phyloP scores from a whole-genome alignment of 2,113 vertebrate species.

The Gymnorhina tibicen region DNA sequence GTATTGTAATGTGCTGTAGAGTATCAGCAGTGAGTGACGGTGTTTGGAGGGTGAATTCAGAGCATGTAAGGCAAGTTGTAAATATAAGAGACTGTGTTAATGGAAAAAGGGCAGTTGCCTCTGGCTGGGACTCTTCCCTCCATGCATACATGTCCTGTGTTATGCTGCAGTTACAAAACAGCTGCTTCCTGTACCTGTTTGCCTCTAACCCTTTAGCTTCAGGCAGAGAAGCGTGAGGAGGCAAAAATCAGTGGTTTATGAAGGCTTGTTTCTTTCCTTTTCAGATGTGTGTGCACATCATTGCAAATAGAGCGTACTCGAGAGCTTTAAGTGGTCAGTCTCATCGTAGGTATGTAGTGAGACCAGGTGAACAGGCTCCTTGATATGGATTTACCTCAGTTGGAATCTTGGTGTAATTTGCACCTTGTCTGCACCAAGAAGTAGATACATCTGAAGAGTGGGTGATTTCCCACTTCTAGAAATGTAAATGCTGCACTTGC shows the following conservation, averaged over 20 bases:
- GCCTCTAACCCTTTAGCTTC: not conserved
- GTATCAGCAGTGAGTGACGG: not conserved
- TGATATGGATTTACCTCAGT: not conserved
- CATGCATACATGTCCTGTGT: rapidly evolving
- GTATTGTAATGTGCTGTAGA: not conserved
- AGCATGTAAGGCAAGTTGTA: not conserved
- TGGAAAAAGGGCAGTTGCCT: not conserved
- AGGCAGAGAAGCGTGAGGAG: not conserved
- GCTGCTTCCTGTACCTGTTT: not conserved
- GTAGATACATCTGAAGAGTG: not conserved
- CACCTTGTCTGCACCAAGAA: not conserved
- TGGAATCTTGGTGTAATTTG: not conserved
- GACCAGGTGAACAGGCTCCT: not conserved
- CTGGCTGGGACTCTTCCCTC: not conserved
- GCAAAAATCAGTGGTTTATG: not conserved
- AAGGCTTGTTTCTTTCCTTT: not conserved
- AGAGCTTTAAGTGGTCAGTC: not conserved
- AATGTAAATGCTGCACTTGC: not conserved
- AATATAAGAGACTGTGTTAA: not conserved
- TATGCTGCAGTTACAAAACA: not conserved
- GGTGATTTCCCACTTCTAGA: not conserved
- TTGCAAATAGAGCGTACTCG: not conserved
- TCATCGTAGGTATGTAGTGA: not conserved
- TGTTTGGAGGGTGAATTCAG: not conserved
- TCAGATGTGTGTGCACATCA: not conserved